These are phyloP conservation scores for Cheilosia pagana DNA, from an alignment of 2,888 invertebrate genomes.

Conservation along the genomic window DNA sequence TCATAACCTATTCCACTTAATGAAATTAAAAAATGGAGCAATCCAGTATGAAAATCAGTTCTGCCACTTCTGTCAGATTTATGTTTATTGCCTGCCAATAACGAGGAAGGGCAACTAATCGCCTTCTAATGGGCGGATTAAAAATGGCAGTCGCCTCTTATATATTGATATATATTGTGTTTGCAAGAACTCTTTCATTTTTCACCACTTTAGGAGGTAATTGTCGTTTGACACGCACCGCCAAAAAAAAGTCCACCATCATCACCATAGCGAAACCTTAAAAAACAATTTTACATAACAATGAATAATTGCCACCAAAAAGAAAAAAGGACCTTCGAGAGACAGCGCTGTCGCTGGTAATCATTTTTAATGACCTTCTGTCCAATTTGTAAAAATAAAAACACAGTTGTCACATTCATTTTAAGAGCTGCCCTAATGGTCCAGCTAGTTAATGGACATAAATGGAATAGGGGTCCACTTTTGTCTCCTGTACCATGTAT, in stretches of 20 bases:
- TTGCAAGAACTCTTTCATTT: slow-evolving; percentile 51
- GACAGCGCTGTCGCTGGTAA: slow-evolving; percentile 41
- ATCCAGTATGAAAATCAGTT: slow-evolving; percentile 70
- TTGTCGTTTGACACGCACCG: slow-evolving; percentile 61
- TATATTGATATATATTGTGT: slow-evolving; percentile 60
- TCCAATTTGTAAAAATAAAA: slow-evolving; percentile 20
- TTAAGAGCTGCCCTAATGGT: slow-evolving; percentile 58
- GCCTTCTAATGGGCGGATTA: slow-evolving; percentile 56
- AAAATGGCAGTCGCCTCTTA: slow-evolving; percentile 60
- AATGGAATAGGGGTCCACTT: slow-evolving; percentile 33
- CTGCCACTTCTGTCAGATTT: slow-evolving; percentile 55
- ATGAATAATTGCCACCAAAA: slow-evolving; percentile 36
- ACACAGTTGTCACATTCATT: slow-evolving; percentile 60
- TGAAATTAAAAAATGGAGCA: slow-evolving; percentile 63
- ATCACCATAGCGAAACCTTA: background rate
- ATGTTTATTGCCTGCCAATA: slow-evolving; percentile 60
- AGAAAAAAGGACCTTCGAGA: slow-evolving; percentile 12
- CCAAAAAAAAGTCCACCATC: slow-evolving; percentile 27
- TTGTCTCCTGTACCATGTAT: background rate
- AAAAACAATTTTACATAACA: slow-evolving; percentile 33
- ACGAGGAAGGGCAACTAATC: slow-evolving; percentile 67
- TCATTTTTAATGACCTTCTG: slow-evolving; percentile 60
- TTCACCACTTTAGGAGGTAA: slow-evolving; percentile 54
- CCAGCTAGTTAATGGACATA: slow-evolving; percentile 67
- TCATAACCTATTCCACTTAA: slow-evolving; percentile 52